Percentiles rank a stretch among this genome's conserved stretches.
Conservation (phyloP, 2,113 vertebrate genomes). For the Larimichthys crocea region DNA sequence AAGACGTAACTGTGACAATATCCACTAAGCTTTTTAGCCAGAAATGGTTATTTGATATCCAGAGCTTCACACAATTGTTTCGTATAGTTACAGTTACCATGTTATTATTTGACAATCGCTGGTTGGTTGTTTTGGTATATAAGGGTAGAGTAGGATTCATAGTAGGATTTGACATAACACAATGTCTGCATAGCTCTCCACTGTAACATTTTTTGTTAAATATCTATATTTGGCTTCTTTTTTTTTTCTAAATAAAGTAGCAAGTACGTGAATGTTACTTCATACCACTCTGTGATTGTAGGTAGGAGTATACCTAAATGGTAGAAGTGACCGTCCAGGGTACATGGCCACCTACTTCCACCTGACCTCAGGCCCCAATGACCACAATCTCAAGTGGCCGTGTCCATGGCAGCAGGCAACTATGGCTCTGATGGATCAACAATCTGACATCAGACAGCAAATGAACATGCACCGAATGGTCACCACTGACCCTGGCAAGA, state of each 20-base stretch:
- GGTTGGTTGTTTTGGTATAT: no score
- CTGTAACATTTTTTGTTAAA: background rate
- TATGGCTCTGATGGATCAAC: slow-evolving; percentile 89
- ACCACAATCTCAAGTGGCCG: slow-evolving; percentile 88
- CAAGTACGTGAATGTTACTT: background rate
- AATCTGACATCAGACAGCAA: slow-evolving; percentile 87
- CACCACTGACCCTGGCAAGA: slow-evolving; percentile 86
- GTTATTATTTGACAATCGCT: no score
- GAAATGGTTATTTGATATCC: no score
- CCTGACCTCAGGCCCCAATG: slow-evolving; percentile 88
- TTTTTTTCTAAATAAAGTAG: slow-evolving; percentile 67
- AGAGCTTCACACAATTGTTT: no score
- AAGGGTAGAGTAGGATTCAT: no score
- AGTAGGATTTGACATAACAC: no score
- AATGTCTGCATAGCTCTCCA: background rate
- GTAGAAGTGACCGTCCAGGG: background rate
- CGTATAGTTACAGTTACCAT: no score
- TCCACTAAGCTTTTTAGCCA: no score
- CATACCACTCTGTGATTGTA: slow-evolving; percentile 54
- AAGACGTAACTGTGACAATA: no score
- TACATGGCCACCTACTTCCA: slow-evolving; percentile 75
- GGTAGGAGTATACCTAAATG: slow-evolving; percentile 70
- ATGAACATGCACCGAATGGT: slow-evolving; percentile 91
- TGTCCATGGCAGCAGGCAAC: slow-evolving; percentile 91
- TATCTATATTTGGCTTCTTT: background rate